phyloP scores from a whole-genome alignment of 2,888 invertebrate species.

The Pomacea canaliculata region DNA sequence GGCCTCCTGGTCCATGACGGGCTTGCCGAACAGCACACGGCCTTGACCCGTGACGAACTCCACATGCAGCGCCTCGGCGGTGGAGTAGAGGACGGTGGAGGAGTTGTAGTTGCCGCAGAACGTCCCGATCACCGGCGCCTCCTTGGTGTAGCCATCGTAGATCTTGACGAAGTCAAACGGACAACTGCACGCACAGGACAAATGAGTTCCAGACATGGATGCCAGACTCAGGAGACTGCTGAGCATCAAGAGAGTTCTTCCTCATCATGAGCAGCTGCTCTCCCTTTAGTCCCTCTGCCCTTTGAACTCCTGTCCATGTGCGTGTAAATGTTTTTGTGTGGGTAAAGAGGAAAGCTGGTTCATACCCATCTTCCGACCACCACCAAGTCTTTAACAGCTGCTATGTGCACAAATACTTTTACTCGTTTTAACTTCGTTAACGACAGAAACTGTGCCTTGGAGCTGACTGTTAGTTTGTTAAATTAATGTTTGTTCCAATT shows the following conservation, averaged over 20 bases:
- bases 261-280: too few relatives aligned
- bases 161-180: slow-evolving; percentile 98
- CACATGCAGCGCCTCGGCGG: slow-evolving; percentile 89
- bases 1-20: slow-evolving; percentile 51
- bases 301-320: too few relatives aligned
- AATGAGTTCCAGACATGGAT: slow-evolving; percentile 10
- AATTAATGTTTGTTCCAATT: too few relatives aligned
- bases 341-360: too few relatives aligned
- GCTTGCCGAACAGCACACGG: slow-evolving; percentile 72
- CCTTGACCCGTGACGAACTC: slow-evolving; percentile 92
- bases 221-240: background rate
- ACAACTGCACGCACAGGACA: slow-evolving; percentile 79
- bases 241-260: background rate
- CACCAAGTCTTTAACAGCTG: too few relatives aligned
- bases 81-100: slow-evolving; percentile 90
- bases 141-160: slow-evolving; percentile 92
- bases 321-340: too few relatives aligned
- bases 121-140: slow-evolving; percentile 91
- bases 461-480: too few relatives aligned
- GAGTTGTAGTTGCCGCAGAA: slow-evolving; percentile 98
- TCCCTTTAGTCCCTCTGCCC: too few relatives aligned
- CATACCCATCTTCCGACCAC: too few relatives aligned
- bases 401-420: too few relatives aligned
- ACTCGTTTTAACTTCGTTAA: too few relatives aligned
- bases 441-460: too few relatives aligned